These are phyloP conservation scores for Osmoderma eremita DNA, from an alignment of 2,888 invertebrate genomes.

Conservation along the genomic window DNA sequence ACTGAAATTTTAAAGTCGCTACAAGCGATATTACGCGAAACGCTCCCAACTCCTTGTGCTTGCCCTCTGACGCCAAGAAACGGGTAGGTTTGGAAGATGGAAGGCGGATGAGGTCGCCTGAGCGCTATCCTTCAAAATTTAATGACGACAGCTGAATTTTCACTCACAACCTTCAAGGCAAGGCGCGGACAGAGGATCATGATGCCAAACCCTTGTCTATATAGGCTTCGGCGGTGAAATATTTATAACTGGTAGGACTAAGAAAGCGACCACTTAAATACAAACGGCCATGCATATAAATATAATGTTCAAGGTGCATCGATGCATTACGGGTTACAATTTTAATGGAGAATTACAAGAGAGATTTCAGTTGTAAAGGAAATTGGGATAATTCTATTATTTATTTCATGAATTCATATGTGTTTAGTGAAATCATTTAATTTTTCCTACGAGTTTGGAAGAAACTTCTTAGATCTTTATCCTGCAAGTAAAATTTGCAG, in stretches of 20 bases:
- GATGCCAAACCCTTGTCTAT: conserved; percentile 21
- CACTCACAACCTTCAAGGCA: conserved; percentile 25
- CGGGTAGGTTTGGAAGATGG: not conserved
- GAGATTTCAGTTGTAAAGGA: too few relatives aligned
- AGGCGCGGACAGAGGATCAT: conserved; percentile 31
- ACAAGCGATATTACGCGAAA: conserved; percentile 25
- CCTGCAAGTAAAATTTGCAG: too few relatives aligned
- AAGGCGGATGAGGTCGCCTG: conserved; percentile 16
- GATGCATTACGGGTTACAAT: too few relatives aligned
- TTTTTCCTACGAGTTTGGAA: too few relatives aligned
- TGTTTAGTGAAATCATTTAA: too few relatives aligned
- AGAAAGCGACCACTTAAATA: conserved; percentile 15
- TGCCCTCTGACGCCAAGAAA: not conserved
- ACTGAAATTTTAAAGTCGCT: conserved; percentile 35
- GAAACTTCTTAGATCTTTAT: too few relatives aligned
- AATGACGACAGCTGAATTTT: conserved; percentile 28
- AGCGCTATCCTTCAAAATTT: conserved; percentile 33
- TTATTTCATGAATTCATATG: too few relatives aligned
- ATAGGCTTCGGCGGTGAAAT: conserved; percentile 19
- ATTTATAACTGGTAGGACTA: conserved; percentile 18
- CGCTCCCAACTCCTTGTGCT: not conserved
- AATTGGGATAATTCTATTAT: too few relatives aligned
- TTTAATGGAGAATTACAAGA: too few relatives aligned
- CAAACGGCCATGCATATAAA: conserved; percentile 2
- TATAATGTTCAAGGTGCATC: not conserved